Percentiles rank a stretch among this genome's conserved stretches.
These are phyloP conservation scores for Calephelis perditalis DNA, from an alignment of 2,888 invertebrate species.

Conservation along the genomic window DNA sequence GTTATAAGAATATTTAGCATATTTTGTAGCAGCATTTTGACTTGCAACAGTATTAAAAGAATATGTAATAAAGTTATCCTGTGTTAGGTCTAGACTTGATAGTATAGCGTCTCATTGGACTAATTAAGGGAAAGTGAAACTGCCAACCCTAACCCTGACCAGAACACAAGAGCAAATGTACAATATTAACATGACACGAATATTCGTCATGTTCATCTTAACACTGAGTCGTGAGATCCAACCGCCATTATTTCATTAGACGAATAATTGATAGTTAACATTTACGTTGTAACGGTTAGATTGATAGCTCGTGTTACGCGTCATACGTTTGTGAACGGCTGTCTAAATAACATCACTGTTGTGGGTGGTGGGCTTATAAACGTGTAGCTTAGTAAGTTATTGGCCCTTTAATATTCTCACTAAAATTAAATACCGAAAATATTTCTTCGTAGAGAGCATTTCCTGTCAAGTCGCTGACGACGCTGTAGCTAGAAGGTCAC, in stretches of 20 bases:
- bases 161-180: constrained; percentile 28
- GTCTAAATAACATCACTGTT: constrained; percentile 36
- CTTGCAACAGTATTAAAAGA: no score
- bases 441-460: no score
- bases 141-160: constrained; percentile 16
- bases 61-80: no score
- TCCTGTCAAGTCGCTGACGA: no score
- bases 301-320: constrained; percentile 64
- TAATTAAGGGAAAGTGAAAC: background rate
- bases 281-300: constrained; percentile 59
- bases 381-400: constrained; percentile 1
- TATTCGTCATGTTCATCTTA: constrained; percentile 34
- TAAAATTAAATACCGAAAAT: background rate
- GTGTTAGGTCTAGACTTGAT: no score
- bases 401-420: no score
- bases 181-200: constrained; percentile 29
- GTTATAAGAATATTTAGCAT: no score
- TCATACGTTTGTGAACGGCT: constrained; percentile 39
- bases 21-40: no score
- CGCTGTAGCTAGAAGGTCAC: no score
- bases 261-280: constrained; percentile 65
- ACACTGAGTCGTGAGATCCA: constrained; percentile 49
- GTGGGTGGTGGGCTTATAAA: constrained; percentile 40
- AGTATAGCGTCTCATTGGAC: no score
- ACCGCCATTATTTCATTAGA: constrained; percentile 64